A percentile compares a stretch with the other conserved stretches of the same genome.
Evolutionary conservation across 1,140 invertebrate species (phyloP).

Genomic region (Thalassaphorura encarpata): DNA sequence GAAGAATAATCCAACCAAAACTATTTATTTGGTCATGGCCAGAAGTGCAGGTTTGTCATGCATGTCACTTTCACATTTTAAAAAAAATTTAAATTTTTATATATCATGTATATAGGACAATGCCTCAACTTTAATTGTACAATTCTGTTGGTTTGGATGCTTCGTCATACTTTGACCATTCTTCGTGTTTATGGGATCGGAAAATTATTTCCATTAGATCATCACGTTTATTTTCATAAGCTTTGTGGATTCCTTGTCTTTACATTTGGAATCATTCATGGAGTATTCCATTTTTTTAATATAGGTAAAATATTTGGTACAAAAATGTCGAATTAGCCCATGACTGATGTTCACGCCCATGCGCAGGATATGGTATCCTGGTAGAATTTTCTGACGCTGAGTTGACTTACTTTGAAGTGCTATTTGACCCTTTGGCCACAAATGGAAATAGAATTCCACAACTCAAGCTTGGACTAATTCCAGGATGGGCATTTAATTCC

Average conservation of each 20-base stretch:
- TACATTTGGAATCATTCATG: conserved; percentile 63
- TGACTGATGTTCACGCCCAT: neutral
- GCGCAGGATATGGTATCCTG: neutral
- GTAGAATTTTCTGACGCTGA: neutral
- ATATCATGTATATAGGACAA: conserved; percentile 53
- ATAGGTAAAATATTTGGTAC: conserved; percentile 52
- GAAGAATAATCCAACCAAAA: conserved; percentile 41
- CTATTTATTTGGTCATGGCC: conserved; percentile 68
- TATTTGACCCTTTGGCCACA: conserved; percentile 15
- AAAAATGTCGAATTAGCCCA: neutral
- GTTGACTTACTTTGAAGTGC: conserved; percentile 16
- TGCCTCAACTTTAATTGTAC: conserved; percentile 87
- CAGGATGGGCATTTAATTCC: conserved; percentile 74
- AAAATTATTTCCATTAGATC: conserved; percentile 71
- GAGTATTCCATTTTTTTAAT: conserved; percentile 72
- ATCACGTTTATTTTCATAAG: conserved; percentile 90
- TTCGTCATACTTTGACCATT: conserved; percentile 74
- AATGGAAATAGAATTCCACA: too few relatives aligned
- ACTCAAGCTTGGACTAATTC: conserved; percentile 54
- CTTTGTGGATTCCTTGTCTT: conserved; percentile 71
- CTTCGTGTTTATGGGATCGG: conserved; percentile 65
- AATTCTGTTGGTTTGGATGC: conserved; percentile 77
- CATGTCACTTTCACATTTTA: too few relatives aligned
- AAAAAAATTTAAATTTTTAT: neutral
- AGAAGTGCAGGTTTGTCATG: conserved; percentile 73